Evolutionary conservation across 2,888 invertebrate species (phyloP).

Genomic region (Ganaspis brasiliensis): DNA sequence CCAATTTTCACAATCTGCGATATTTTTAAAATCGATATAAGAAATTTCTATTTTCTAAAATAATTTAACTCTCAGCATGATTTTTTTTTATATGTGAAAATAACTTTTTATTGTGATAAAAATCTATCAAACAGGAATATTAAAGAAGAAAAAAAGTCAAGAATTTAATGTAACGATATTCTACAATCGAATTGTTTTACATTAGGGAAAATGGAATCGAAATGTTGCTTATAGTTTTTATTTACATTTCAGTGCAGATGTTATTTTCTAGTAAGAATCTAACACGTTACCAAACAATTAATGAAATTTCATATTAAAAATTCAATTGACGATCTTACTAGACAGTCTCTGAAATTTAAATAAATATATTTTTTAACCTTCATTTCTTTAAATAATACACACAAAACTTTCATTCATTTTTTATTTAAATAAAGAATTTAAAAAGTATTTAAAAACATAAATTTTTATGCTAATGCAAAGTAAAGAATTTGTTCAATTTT

Average conservation of each 20-base stretch:
- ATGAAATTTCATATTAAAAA: conserved; percentile 19
- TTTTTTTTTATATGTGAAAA: too few species aligned
- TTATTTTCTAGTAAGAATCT: conserved; percentile 19
- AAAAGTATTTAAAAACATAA: not conserved
- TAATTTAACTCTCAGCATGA: too few species aligned
- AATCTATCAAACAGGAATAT: too few species aligned
- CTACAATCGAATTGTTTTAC: not conserved
- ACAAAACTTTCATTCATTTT: conserved; percentile 25
- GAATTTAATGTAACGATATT: conserved; percentile 7
- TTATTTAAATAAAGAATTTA: not conserved
- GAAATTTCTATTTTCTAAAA: not conserved
- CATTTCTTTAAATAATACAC: conserved; percentile 36
- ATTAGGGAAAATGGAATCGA: conserved; percentile 31
- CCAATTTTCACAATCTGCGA: conserved; percentile 60
- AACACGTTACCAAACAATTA: not conserved
- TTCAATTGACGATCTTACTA: conserved; percentile 26
- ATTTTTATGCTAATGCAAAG: not conserved
- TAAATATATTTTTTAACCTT: conserved; percentile 35
- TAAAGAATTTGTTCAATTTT: not conserved
- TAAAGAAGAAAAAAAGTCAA: not conserved
- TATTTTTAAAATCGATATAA: conserved; percentile 58
- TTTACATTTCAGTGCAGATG: conserved; percentile 11
- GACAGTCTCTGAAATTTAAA: conserved; percentile 26
- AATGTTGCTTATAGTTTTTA: conserved; percentile 23
- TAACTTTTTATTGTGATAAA: too few species aligned